These are phyloP conservation scores for Spodoptera frugiperda DNA, from an alignment of 1,140 invertebrate genomes.

Conservation along the genomic window DNA sequence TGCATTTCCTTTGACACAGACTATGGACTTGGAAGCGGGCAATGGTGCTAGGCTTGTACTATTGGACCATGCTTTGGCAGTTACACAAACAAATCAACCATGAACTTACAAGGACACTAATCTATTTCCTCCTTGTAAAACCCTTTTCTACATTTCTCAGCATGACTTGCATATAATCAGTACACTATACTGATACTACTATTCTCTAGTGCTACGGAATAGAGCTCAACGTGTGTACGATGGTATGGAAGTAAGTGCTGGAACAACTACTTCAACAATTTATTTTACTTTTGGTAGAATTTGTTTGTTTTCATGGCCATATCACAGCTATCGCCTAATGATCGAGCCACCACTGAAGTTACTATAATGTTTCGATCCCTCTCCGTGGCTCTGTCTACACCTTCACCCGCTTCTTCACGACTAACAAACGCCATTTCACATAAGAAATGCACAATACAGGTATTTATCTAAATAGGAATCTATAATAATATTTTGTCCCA, in stretches of 20 bases:
- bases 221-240: background rate
- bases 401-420: slow-evolving; percentile 2
- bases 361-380: background rate
- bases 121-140: too few species aligned
- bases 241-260: background rate
- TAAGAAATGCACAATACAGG: slow-evolving; percentile 42
- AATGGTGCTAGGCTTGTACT: background rate
- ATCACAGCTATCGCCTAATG: background rate
- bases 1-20: slow-evolving; percentile 48
- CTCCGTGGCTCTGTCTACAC: background rate
- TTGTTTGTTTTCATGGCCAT: background rate
- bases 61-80: background rate
- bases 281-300: background rate
- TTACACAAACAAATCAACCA: background rate
- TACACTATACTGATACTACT: too few species aligned
- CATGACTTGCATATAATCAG: too few species aligned
- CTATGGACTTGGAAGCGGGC: slow-evolving; percentile 49
- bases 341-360: background rate
- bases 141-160: too few species aligned
- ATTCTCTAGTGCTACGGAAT: background rate
- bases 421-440: slow-evolving; percentile 1
- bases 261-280: background rate
- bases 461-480: slow-evolving; percentile 64
- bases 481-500: slow-evolving; percentile 44
- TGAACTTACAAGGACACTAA: too few species aligned